Evolutionary conservation across 2,113 vertebrate genomes (phyloP).

Genomic region (Centropus bengalensis): DNA sequence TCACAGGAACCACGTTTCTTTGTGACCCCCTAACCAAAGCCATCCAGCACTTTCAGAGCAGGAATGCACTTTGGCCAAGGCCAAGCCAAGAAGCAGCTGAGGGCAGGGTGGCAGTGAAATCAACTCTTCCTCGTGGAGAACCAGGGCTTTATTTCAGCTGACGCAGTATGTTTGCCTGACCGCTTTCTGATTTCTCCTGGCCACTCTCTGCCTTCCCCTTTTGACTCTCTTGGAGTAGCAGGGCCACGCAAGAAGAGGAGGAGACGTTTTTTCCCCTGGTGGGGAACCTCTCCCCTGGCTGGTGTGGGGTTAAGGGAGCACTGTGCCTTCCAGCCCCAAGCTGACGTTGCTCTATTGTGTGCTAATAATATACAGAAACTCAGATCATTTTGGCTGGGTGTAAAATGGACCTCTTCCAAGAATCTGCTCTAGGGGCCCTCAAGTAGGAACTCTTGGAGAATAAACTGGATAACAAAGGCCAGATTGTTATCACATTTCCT

Average conservation of each 20-base stretch:
- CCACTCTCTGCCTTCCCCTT: background rate
- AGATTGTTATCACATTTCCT: slow-evolving; percentile 63
- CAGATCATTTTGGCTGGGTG: slow-evolving; percentile 30
- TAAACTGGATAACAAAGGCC: slow-evolving; percentile 60
- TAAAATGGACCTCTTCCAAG: slow-evolving; percentile 59
- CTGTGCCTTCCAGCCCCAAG: background rate
- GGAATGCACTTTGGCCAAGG: background rate
- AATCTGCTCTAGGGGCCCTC: slow-evolving; percentile 20
- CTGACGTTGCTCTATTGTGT: slow-evolving; percentile 61
- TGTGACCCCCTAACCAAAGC: slow-evolving; percentile 33
- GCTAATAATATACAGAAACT: slow-evolving; percentile 62
- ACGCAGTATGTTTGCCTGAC: background rate
- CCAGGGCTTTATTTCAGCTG: background rate
- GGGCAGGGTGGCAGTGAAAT: background rate
- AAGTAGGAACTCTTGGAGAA: slow-evolving; percentile 57
- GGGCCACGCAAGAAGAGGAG: background rate
- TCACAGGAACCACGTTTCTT: slow-evolving; percentile 4
- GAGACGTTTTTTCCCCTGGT: background rate
- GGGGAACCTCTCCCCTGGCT: background rate
- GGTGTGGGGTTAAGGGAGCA: slow-evolving; percentile 4
- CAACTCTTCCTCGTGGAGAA: background rate
- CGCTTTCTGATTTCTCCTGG: accelerated
- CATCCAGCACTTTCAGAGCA: background rate
- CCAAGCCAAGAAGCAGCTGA: background rate
- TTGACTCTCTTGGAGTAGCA: background rate